Evolutionary conservation across 2,113 vertebrate genomes (phyloP), one percentile per base, ranked within the genome.

Genomic region (Saccopteryx leptura): DNA sequence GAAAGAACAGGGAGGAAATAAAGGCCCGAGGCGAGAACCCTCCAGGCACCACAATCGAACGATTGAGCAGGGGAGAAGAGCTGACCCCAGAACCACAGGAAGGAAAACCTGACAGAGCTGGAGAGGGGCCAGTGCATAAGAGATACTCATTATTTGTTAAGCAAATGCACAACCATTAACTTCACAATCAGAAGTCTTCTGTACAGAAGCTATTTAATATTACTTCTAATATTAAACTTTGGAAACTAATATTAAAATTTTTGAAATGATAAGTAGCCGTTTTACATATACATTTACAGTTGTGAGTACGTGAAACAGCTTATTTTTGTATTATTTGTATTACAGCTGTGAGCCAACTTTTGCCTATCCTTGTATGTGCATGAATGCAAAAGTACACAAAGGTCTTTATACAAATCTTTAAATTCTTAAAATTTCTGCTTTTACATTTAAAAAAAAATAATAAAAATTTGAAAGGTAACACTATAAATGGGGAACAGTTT

Each of bases 331-430:
- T 19, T 69, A 69, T 69, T 18, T 33, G 66, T 69, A 33, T 33
- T 33, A 69, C 1, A 69, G 19, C 68, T 33, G 18, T 69, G 10
- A 19, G 9, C 68, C 68, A 33, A 33, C 17, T 69, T 69, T 69
- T 69, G 68, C n/a, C 68, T n/a, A 33, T 18, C 68, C 68, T 8
- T n/a, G 26, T 9, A 3, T 9, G 48, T 18, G 12, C 33, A 66
- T 14, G 72, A 72, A 90, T 11, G 74, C 80, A 58, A 94, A 94
- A 79, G 52, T 54, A 84, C 28, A 65, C 78, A 84, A 74, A 71
- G 8, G n/a, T 6, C 48, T 94, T 71, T 50, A 71, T 28, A 78
- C 9, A 82, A 86, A 74, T 48, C 4, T 21, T 12, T 24, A 60
- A 74, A 81, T 74, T 90, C 75, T 75, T 66, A 72, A 93, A 90